Base-by-base conservation (phyloP, 2,888 invertebrate genomes). In the Lepidocyrtinus sp. region DNA sequence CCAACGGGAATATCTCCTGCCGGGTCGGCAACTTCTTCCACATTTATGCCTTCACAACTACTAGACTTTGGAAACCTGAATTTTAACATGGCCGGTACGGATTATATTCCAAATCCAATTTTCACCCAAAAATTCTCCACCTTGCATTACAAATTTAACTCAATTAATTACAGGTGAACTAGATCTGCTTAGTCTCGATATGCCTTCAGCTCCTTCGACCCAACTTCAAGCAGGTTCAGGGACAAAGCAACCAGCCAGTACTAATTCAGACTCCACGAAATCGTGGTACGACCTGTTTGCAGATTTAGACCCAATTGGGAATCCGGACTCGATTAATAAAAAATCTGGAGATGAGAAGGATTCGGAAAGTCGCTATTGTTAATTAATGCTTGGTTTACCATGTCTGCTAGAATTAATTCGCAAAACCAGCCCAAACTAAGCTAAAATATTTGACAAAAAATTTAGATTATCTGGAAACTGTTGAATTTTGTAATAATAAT, bases 211-310 rank as follows among this genome's bases (percentile, higher is more conserved):
- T 19, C 76, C 68, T 36, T 46, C 26, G 1, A 15, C 68, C 1
- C 15, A 45, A 22, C 63, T 17, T 45, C 55, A 17, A n/a, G 45
- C 45, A 50, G 50, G 25, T 15, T 27, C 59, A 22, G 61, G 1
- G 26, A 46, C 17, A 17, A 21, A 19, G 12, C 67, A 67, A 55
- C 36, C 36, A 5, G 5, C 7, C 1, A 61, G 45, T 46, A 19
- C 65, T n/a, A 36, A 19, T 17, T 12, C n/a, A 22, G 17, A 45
- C 45, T 46, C 70, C 12, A 26, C 69, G 12, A 82, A 84, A 73
- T 76, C 90, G 1, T 98, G 97, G 97, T 93, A 96, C 88, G 95
- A 95, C 89, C 90, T 97, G 72, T 97, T 98, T 90, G 95, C 97
- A 50, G 97, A 97, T 89, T 89, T 98, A 77, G 97, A 98, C 90